phyloP scores from a whole-genome alignment of 2,797 vertebrate species.

The Sebastes nivosus region DNA sequence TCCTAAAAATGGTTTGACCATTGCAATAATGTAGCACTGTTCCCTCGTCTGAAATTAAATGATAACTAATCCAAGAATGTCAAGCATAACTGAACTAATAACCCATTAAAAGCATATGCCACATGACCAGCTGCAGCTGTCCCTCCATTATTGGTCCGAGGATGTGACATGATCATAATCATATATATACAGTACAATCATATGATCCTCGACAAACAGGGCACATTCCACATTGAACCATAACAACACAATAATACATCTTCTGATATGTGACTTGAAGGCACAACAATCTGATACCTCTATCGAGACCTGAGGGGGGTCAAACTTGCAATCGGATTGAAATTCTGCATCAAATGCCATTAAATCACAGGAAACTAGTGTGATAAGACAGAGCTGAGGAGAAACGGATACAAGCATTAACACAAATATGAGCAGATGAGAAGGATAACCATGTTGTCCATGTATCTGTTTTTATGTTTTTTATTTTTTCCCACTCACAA shows the following conservation, averaged over 20 bases:
- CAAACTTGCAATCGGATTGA: not conserved
- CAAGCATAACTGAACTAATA: conserved; percentile 4
- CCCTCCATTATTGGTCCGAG: not conserved
- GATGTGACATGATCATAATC: not conserved
- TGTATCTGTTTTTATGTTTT: too few species aligned
- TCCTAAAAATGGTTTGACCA: not conserved
- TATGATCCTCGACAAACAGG: conserved; percentile 7
- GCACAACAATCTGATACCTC: not conserved
- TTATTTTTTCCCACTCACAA: too few species aligned
- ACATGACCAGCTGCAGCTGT: conserved; percentile 6
- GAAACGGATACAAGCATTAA: not conserved
- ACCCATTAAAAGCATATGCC: not conserved
- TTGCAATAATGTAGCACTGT: too few species aligned
- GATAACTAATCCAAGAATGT: not conserved
- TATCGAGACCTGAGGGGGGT: not conserved
- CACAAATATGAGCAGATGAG: not conserved
- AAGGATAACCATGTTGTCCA: not conserved
- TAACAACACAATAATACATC: not conserved
- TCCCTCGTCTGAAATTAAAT: not conserved
- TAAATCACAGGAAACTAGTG: not conserved
- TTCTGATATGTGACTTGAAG: not conserved
- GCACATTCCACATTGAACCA: conserved; percentile 8
- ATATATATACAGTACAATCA: conserved; percentile 10
- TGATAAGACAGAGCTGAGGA: not conserved
- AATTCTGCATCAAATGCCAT: not conserved